Percentiles rank a stretch among this genome's conserved stretches.
These are phyloP conservation scores for Neodon shergylaensis DNA, from an alignment of 2,113 vertebrate species.

Conservation along the genomic window DNA sequence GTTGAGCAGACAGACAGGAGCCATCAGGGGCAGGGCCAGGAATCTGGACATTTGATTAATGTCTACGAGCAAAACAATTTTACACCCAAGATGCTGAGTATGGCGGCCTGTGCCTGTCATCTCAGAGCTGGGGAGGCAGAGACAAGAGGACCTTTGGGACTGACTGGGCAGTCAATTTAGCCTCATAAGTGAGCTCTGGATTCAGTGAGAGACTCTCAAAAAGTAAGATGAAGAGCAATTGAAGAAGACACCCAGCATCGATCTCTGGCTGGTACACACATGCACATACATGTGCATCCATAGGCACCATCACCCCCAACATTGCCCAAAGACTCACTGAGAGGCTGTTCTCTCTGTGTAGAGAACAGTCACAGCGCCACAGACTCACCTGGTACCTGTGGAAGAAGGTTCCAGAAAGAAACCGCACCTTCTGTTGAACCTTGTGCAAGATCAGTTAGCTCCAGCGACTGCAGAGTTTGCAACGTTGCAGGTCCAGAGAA, in stretches of 20 bases:
- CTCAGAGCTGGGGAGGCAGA: background rate
- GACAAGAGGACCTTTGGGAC: background rate
- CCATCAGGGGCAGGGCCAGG: too few species aligned
- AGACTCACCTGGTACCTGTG: background rate
- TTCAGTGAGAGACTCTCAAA: background rate
- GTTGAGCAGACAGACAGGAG: background rate
- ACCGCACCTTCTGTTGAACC: background rate
- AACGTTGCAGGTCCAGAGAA: background rate
- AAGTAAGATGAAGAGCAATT: background rate
- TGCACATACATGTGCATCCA: background rate
- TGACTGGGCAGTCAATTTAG: background rate
- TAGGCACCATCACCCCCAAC: background rate
- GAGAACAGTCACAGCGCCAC: background rate
- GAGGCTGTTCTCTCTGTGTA: background rate
- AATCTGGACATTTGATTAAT: background rate
- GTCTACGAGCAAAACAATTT: background rate
- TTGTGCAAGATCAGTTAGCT: background rate
- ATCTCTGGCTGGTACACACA: background rate
- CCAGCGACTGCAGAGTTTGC: background rate
- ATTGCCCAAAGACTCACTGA: background rate
- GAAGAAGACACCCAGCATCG: background rate
- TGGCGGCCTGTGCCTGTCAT: background rate
- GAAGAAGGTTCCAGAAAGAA: background rate
- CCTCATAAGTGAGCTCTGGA: background rate
- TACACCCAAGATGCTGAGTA: background rate